A percentile compares a stretch with the other conserved stretches of the same genome.
Conservation (phyloP, 2,888 invertebrate genomes). For the Drosophila planitibia region DNA sequence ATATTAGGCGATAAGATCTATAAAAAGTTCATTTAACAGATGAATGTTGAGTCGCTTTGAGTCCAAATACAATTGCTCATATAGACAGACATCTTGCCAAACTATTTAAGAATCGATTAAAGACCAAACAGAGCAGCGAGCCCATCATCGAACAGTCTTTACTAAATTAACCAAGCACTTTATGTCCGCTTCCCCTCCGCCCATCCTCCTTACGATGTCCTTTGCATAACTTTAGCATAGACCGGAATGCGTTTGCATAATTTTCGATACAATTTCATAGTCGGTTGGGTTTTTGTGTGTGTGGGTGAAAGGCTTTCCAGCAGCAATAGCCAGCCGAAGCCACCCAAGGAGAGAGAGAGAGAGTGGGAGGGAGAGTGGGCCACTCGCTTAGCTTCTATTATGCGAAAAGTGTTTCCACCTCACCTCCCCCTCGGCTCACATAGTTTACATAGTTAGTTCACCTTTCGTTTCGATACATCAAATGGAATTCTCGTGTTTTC, state of each 20-base stretch:
- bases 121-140: background rate
- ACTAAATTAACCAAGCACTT: slow-evolving; percentile 23
- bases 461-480: slow-evolving; percentile 61
- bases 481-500: slow-evolving; percentile 84
- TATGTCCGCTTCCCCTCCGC: background rate
- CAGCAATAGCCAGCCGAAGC: slow-evolving; percentile 30
- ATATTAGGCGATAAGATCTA: background rate
- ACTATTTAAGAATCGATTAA: slow-evolving; percentile 33
- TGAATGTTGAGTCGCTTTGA: background rate
- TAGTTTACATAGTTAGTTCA: slow-evolving; percentile 79
- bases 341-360: slow-evolving; percentile 19
- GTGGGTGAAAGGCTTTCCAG: slow-evolving; percentile 76
- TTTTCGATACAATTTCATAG: slow-evolving; percentile 85
- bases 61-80: background rate
- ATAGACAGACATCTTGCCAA: background rate
- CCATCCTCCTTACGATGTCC: slow-evolving; percentile 42
- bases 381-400: slow-evolving; percentile 41
- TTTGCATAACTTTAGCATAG: slow-evolving; percentile 81
- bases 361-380: background rate
- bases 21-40: background rate
- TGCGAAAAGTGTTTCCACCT: slow-evolving; percentile 56
- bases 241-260: slow-evolving; percentile 67
- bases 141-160: background rate
- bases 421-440: background rate
- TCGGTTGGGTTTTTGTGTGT: slow-evolving; percentile 70